Evolutionary conservation across 2,113 vertebrate species (phyloP).

Genomic region (Leptobrachium ailaonicum): DNA sequence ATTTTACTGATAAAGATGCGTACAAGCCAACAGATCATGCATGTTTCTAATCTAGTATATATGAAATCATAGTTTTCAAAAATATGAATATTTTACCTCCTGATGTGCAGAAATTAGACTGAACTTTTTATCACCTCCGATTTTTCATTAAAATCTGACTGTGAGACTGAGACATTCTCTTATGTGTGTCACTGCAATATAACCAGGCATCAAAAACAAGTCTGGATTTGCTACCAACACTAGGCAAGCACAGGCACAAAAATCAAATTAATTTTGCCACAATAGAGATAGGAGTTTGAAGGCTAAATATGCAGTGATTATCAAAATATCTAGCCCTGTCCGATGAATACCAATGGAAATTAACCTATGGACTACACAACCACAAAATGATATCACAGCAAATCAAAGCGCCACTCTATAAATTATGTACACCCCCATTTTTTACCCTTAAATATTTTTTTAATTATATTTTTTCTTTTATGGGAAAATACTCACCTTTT

Average conservation of each 20-base stretch:
- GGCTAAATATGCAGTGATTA: neutral
- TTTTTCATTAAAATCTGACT: neutral
- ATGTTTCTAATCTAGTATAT: neutral
- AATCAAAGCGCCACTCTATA: too few relatives aligned
- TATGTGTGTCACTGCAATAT: constrained; percentile 1
- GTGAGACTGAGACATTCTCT: neutral
- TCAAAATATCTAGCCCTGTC: neutral
- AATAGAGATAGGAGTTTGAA: neutral
- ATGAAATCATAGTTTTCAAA: neutral
- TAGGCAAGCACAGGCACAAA: constrained; percentile 3
- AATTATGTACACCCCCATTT: too few relatives aligned
- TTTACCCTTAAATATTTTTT: too few relatives aligned
- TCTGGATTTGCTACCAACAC: neutral
- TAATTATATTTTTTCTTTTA: too few relatives aligned
- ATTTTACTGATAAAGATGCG: neutral
- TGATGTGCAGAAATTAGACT: neutral
- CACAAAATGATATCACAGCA: neutral
- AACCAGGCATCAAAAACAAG: neutral
- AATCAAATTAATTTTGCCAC: neutral
- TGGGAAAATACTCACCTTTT: too few relatives aligned
- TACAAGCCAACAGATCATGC: neutral
- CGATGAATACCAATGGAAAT: neutral
- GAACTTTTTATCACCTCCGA: neutral
- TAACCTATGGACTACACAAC: neutral
- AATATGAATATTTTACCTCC: constrained; percentile 12